Base-by-base conservation (phyloP, 2,797 vertebrate genomes). In the Eulemur mongoz region DNA sequence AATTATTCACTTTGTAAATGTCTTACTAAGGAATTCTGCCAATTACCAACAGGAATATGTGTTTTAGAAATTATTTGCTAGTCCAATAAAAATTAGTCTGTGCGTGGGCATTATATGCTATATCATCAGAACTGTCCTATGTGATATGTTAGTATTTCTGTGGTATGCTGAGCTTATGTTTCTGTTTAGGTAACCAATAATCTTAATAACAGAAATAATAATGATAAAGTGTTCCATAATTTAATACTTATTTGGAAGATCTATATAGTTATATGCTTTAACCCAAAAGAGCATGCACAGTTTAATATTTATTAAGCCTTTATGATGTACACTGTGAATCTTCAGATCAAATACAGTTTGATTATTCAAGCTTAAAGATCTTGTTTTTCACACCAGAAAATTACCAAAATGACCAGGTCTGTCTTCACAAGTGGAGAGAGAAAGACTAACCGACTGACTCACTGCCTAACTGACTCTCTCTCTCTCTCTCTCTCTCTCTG, bases 81-180 rank as follows among this genome's bases (percentile, higher is more conserved):
- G 23, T 65, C 45, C 40, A 91, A 30, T 93, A 96, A 96, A 98
- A 97, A 93, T 89, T 95, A 97, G 89, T 94, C 80, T 97, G 95
- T 96, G 69, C 63, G 27, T 93, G 59, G 76, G 73, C 88, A 97
- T 90, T 97, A 78, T 7, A 93, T 85, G 25, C 38, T 95, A 92
- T 96, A 95, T 91, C 78, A 88, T 95, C 61, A 96, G 27, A 78
- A 87, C 13, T 91, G 98, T 96, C 70, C 73, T 84, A 11, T 43
- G 89, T 82, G 30, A 89, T 69, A 32, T 32, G 2, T 48, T 67
- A 72, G 27, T n/a, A 89, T 94, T 91, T 84, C 43, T 69, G 35
- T 67, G 35, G 5, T 69, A 0, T 69, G 10, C 48, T 81, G 9
- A 89, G 17, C 18, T 73, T 82, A 43, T 72, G 23, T 80, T 73